A percentile compares a stretch with the other conserved stretches of the same genome.
Evolutionary conservation across 2,888 invertebrate species (phyloP).

Genomic region (Cerastoderma edule): DNA sequence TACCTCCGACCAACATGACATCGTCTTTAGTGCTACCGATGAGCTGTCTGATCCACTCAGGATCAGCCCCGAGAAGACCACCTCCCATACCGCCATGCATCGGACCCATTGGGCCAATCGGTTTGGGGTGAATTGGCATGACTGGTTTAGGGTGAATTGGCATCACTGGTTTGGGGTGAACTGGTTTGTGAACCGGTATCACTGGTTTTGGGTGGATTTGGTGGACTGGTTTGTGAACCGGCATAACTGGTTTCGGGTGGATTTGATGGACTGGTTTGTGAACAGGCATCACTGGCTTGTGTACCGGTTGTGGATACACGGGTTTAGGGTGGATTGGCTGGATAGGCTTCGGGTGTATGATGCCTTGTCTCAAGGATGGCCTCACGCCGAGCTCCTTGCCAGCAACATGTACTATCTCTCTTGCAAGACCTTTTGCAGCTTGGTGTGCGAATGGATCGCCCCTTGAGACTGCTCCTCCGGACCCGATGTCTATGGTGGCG

Average conservation of each 20-base stretch:
- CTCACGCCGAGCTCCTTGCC: conserved; percentile 31
- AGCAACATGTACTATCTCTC: conserved; percentile 41
- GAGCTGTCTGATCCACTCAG: conserved; percentile 11
- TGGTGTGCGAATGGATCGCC: conserved; percentile 37
- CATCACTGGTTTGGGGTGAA: not conserved
- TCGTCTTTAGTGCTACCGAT: conserved; percentile 43
- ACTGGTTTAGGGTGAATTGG: conserved; percentile 11
- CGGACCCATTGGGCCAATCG: not conserved
- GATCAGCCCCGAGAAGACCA: not conserved
- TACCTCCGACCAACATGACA: conserved; percentile 17
- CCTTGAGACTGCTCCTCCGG: conserved; percentile 31
- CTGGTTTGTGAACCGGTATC: not conserved
- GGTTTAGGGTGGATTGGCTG: conserved; percentile 4
- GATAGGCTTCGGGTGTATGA: not conserved
- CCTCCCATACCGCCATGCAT: conserved; percentile 1
- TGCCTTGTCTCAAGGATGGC: not conserved
- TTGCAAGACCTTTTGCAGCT: conserved; percentile 37
- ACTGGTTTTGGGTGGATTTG: conserved; percentile 10
- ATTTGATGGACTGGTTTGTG: conserved; percentile 7
- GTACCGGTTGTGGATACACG: not conserved
- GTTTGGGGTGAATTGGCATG: conserved; percentile 11
- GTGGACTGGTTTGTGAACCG: conserved; percentile 2
- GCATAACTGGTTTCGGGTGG: not conserved
- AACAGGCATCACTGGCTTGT: conserved; percentile 4
- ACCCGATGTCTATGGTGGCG: conserved; percentile 29